Base-by-base conservation (phyloP, 2,888 invertebrate species). In the Macaria liturata region DNA sequence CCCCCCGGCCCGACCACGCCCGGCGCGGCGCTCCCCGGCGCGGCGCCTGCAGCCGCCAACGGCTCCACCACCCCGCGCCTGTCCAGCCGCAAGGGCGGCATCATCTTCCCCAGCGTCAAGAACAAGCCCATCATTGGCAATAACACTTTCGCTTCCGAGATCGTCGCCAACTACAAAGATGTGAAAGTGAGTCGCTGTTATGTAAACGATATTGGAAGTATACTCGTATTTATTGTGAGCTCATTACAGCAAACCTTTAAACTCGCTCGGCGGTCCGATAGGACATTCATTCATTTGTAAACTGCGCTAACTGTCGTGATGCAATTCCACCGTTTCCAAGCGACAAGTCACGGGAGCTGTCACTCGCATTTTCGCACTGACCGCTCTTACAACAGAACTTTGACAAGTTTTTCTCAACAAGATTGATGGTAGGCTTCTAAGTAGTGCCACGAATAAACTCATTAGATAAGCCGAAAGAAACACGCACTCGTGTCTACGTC, bases 21-120 rank as follows among this genome's bases (percentile, higher is more conserved):
- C 20, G 74, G 82, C 62, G 42, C 8, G 9, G 9, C 42, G 42
- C 4, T 5, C 42, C 84, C 92, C 90, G 50, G 81, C 91, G 44
- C 75, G 50, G 80, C 89, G 46, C 75, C 89, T 50, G 80, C 89
- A 47, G 74, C 78, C 56, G 55, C 63, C 57, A 59, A 57, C 34
- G 75, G 71, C 56, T 66, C 68, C 65, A 82, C 88, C n/a, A 86
- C 86, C 49, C 85, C 93, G 44, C 93, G 93, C 52, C 83, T 86
- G 58, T 67, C 81, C 66, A 83, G 78, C 59, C 93, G 96, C 65
- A 97, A 96, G 85, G 95, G 96, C 43, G 96, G 96, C 59, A 95
- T 97, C 72, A 97, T 97, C 82, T 97, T 97, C 88, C 97, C 97
- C 7, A 97, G 97, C 80, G 96, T 97, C 52, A 97, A 97, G 88